These are phyloP conservation scores for Sturnira hondurensis DNA, from an alignment of 2,113 vertebrate species.

Conservation along the genomic window DNA sequence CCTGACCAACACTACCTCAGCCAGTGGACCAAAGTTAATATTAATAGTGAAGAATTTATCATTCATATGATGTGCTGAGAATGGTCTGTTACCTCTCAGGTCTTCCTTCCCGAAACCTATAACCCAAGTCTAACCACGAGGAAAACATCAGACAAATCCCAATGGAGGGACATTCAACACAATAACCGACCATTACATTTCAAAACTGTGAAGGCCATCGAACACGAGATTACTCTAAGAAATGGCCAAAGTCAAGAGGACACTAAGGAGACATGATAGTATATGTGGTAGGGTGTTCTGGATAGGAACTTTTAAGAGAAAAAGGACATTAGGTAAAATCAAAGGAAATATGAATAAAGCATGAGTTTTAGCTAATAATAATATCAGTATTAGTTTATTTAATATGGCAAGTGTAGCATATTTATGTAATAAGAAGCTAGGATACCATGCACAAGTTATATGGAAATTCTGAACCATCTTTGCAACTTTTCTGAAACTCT, in stretches of 20 bases:
- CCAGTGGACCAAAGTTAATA: slow-evolving; percentile 3
- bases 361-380: slow-evolving; percentile 36
- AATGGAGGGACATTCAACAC: background rate
- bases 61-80: background rate
- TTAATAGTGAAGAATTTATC: background rate
- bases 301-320: background rate
- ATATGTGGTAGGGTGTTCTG: background rate
- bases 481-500: slow-evolving; percentile 27
- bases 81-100: slow-evolving; percentile 13
- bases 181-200: background rate
- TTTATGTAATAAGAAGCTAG: background rate
- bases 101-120: background rate
- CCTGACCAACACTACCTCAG: background rate
- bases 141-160: background rate
- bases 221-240: slow-evolving; percentile 4
- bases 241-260: background rate
- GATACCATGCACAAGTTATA: background rate
- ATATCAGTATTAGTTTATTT: background rate
- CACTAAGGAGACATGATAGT: background rate
- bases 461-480: background rate
- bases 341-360: slow-evolving; percentile 7
- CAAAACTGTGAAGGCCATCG: background rate
- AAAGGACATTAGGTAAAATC: background rate
- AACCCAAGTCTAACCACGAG: background rate
- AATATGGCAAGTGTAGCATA: background rate